phyloP scores from a whole-genome alignment of 2,888 invertebrate genomes.

The Deilephila elpenor region DNA sequence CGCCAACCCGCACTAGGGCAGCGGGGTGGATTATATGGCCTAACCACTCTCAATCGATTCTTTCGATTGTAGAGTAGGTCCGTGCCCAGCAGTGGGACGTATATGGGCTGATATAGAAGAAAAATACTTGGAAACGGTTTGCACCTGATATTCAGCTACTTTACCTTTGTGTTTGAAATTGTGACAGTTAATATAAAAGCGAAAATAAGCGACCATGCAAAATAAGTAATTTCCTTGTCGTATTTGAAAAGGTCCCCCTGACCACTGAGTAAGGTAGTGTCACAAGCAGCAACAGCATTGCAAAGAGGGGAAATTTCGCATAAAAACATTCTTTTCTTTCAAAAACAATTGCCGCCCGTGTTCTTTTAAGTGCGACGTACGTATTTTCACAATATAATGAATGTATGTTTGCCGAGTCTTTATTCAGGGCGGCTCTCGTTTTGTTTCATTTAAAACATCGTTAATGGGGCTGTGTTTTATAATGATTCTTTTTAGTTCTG shows the following conservation, averaged over 20 bases:
- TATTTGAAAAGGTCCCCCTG: slow-evolving; percentile 5
- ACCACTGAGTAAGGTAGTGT: slow-evolving; percentile 5
- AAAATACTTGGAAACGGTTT: too few species aligned
- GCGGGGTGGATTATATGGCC: too few species aligned
- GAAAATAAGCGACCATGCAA: neutral
- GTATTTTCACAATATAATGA: slow-evolving; percentile 9
- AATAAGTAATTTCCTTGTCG: slow-evolving; percentile 6
- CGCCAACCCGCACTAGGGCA: too few species aligned
- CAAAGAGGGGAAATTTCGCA: slow-evolving; percentile 5
- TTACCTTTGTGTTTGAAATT: neutral
- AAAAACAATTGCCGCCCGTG: slow-evolving; percentile 4
- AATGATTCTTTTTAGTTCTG: neutral
- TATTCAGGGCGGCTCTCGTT: neutral
- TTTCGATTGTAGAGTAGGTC: too few species aligned
- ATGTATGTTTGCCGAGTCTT: neutral
- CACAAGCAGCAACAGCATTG: slow-evolving; percentile 2
- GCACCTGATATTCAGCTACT: neutral
- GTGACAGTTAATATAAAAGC: neutral
- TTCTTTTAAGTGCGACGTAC: neutral
- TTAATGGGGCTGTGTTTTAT: neutral
- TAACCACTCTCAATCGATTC: too few species aligned
- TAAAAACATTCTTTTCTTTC: slow-evolving; percentile 1
- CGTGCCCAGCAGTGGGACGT: too few species aligned
- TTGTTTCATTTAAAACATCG: neutral
- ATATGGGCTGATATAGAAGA: too few species aligned